Evolutionary conservation across 2,113 vertebrate species (phyloP).

Genomic region (Eudyptes chrysolophus): DNA sequence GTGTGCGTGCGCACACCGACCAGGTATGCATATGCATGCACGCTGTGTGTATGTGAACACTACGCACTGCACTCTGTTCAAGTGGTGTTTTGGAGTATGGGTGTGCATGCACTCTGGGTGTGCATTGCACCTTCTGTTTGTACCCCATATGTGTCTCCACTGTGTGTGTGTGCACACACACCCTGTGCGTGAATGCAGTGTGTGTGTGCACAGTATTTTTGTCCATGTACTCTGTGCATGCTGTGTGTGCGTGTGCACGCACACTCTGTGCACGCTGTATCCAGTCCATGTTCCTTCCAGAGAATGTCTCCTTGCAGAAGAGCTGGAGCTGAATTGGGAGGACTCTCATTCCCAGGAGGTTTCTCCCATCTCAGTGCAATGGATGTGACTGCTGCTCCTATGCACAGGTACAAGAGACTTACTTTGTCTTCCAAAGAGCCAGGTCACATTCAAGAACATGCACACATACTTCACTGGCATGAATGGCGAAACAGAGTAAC

Average conservation of each 20-base stretch:
- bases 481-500: not conserved
- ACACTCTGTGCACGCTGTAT: too few species aligned
- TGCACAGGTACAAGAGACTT: too few species aligned
- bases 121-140: not conserved
- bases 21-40: too few species aligned
- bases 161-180: not conserved
- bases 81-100: not conserved
- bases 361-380: not conserved
- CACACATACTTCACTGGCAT: not conserved
- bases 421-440: not conserved
- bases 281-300: not conserved
- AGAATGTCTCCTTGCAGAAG: not conserved
- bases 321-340: not conserved
- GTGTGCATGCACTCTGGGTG: too few species aligned
- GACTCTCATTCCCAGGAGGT: not conserved
- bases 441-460: not conserved
- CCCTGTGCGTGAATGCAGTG: not conserved
- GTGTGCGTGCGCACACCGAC: too few species aligned
- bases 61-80: not conserved
- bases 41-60: not conserved
- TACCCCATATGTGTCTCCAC: not conserved
- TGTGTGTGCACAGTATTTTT: not conserved
- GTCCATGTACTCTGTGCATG: not conserved
- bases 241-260: too few species aligned
- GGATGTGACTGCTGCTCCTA: not conserved